A percentile compares a stretch with the other conserved stretches of the same genome.
These are phyloP conservation scores for Aplochiton taeniatus DNA, from an alignment of 2,797 vertebrate species.

Conservation along the genomic window DNA sequence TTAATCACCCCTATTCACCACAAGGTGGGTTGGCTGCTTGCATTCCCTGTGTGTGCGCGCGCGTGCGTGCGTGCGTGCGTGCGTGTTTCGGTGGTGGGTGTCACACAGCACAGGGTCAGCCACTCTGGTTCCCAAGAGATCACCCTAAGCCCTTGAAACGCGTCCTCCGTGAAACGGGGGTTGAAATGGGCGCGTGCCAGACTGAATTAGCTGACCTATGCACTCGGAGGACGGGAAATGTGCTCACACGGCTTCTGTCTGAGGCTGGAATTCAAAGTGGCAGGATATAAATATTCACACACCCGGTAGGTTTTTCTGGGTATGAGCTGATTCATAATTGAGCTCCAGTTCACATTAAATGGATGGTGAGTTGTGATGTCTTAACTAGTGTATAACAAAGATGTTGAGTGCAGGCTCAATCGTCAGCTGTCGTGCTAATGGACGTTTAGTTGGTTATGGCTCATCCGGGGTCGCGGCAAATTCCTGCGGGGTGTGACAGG, in stretches of 20 bases:
- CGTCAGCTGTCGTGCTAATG: conserved; percentile 12
- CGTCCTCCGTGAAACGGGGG: conserved; percentile 24
- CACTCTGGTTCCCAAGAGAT: conserved; percentile 7
- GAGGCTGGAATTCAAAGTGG: conserved; percentile 48
- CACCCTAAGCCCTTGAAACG: background rate
- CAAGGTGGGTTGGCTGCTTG: background rate
- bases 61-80: background rate
- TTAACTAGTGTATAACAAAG: conserved; percentile 61
- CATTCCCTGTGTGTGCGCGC: background rate
- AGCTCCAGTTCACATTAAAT: conserved; percentile 49
- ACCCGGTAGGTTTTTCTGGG: conserved; percentile 51
- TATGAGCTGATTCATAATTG: conserved; percentile 58
- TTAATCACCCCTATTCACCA: conserved; percentile 30
- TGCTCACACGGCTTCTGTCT: conserved; percentile 36
- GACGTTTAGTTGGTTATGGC: conserved; percentile 29
- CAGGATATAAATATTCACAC: conserved; percentile 35
- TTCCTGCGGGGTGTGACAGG: conserved; percentile 2
- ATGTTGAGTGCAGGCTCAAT: conserved; percentile 34
- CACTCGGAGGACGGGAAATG: conserved; percentile 34
- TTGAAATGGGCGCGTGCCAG: conserved; percentile 21
- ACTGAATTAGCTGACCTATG: background rate
- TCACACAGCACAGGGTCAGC: conserved; percentile 6
- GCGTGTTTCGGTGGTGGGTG: background rate
- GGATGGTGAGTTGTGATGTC: conserved; percentile 47
- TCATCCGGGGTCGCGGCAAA: conserved; percentile 25